phyloP scores from a whole-genome alignment of 1,140 invertebrate species.

The Bombus fervidus region DNA sequence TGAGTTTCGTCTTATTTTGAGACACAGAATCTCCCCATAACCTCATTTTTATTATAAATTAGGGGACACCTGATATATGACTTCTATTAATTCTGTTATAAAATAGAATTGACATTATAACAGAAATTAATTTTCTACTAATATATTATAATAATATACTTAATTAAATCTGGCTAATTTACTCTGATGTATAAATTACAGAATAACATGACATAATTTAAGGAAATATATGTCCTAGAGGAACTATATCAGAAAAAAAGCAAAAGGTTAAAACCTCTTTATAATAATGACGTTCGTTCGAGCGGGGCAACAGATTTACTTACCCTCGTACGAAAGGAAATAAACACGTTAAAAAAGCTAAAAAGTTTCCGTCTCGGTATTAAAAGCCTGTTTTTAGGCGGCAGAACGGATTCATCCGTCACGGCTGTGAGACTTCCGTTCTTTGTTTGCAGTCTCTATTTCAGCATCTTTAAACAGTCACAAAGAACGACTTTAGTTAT shows the following conservation, averaged over 20 bases:
- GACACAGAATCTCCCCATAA: too few species aligned
- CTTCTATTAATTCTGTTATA: not conserved
- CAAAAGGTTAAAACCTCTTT: not conserved
- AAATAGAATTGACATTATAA: not conserved
- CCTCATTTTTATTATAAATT: not conserved
- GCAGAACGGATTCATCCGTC: conserved; percentile 38
- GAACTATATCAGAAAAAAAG: not conserved
- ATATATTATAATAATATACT: not conserved
- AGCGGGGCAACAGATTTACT: too few species aligned
- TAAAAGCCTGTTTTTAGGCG: conserved; percentile 38
- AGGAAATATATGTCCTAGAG: not conserved
- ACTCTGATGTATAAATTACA: not conserved
- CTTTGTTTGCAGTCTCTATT: conserved; percentile 55
- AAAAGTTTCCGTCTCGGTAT: not conserved
- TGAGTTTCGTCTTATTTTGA: not conserved
- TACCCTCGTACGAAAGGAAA: too few species aligned
- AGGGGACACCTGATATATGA: not conserved
- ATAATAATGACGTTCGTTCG: not conserved
- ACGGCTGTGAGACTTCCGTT: conserved; percentile 56
- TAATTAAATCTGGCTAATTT: too few species aligned
- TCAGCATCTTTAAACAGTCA: conserved; percentile 32
- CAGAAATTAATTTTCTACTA: not conserved
- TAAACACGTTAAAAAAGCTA: not conserved
- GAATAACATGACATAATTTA: not conserved
- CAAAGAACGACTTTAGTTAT: conserved; percentile 26